These are phyloP conservation scores for Pangasius macronema DNA, from an alignment of 2,797 vertebrate species.

Conservation along the genomic window DNA sequence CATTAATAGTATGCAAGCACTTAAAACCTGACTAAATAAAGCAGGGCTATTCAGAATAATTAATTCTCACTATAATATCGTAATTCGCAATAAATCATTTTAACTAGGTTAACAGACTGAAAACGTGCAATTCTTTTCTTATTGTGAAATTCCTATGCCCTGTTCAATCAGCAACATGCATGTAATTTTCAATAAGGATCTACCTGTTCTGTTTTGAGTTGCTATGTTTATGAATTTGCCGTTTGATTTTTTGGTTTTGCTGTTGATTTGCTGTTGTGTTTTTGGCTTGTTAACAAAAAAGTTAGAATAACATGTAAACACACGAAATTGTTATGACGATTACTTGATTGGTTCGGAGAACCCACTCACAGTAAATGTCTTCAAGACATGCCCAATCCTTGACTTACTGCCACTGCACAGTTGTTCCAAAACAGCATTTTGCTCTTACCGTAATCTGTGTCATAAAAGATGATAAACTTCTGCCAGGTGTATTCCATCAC, in stretches of 20 bases:
- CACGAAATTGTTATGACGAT: too few species aligned
- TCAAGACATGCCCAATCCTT: neutral
- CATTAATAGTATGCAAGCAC: neutral
- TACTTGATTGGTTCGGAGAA: too few species aligned
- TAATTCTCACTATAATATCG: neutral
- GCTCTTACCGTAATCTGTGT: slow-evolving; percentile 90
- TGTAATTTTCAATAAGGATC: neutral
- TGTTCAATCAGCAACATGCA: neutral
- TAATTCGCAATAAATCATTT: neutral
- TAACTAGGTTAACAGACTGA: too few species aligned
- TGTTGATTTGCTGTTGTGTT: neutral
- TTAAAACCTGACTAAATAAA: neutral
- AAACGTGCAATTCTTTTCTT: neutral
- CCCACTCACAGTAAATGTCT: too few species aligned
- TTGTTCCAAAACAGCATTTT: neutral
- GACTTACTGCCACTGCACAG: too few species aligned
- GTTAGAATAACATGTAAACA: too few species aligned
- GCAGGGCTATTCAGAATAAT: neutral
- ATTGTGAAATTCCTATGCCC: neutral
- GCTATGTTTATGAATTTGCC: neutral
- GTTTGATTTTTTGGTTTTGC: neutral
- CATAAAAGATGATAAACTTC: slow-evolving; percentile 98
- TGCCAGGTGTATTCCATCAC: slow-evolving; percentile 97
- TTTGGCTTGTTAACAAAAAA: neutral
- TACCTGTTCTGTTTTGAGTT: neutral